phyloP scores from a whole-genome alignment of 2,113 vertebrate genomes.

The Peromyscus maniculatus region DNA sequence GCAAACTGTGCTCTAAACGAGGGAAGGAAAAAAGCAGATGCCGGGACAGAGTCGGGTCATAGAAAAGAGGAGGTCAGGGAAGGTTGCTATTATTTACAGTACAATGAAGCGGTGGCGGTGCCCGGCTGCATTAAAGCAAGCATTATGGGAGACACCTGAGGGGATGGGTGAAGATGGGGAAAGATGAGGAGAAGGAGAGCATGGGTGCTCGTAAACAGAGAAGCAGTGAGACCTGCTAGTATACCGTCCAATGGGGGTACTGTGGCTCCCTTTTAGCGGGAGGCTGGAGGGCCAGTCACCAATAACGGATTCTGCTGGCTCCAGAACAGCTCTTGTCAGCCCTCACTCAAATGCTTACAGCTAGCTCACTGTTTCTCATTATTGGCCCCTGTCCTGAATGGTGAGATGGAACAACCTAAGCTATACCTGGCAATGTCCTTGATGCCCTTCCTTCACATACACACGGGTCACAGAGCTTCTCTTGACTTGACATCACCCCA shows the following conservation, averaged over 20 bases:
- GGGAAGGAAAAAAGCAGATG: background rate
- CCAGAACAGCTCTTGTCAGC: background rate
- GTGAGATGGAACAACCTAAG: background rate
- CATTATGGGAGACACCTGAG: background rate
- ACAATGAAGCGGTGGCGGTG: accelerated
- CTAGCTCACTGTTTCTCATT: background rate
- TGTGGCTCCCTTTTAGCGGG: background rate
- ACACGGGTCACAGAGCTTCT: accelerated
- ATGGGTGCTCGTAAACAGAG: background rate
- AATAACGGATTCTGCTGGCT: too few relatives aligned
- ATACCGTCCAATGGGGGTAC: background rate
- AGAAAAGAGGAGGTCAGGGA: background rate
- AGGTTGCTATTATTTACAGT: background rate
- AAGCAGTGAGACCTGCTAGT: background rate
- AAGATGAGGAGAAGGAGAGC: background rate
- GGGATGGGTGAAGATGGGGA: background rate
- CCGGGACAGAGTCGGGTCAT: background rate
- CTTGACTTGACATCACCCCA: background rate
- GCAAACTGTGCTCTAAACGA: background rate
- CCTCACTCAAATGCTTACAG: background rate
- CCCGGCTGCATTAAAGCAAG: background rate
- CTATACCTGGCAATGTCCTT: background rate
- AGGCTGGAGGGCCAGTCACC: background rate
- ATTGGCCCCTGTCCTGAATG: background rate
- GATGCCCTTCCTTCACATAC: background rate